phyloP scores from a whole-genome alignment of 2,113 vertebrate genomes.

The Alethe diademata region DNA sequence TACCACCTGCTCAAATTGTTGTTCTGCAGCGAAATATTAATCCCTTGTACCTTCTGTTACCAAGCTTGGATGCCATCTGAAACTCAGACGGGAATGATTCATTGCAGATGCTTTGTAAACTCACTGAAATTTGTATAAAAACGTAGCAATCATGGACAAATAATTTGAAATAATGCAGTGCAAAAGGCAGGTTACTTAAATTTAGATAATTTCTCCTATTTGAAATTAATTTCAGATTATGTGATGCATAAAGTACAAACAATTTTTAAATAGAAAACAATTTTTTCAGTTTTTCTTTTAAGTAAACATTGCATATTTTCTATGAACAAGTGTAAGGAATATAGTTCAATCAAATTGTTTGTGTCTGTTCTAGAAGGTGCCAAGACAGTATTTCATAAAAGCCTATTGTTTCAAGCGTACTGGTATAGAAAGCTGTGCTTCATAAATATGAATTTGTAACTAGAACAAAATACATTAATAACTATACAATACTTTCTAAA shows the following conservation, averaged over 20 bases:
- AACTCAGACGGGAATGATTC: constrained; percentile 29
- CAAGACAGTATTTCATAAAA: background rate
- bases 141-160: background rate
- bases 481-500: background rate
- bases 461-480: background rate
- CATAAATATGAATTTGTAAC: fast-evolving
- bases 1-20: constrained; percentile 63
- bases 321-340: background rate
- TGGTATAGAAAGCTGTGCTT: background rate
- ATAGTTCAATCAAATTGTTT: background rate
- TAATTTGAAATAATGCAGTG: background rate
- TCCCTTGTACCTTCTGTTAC: constrained; percentile 45
- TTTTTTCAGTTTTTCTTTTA: background rate
- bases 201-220: background rate
- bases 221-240: background rate
- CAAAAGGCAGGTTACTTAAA: background rate
- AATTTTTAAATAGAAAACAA: background rate
- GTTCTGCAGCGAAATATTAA: constrained; percentile 53
- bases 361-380: background rate
- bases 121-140: background rate
- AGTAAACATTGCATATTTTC: background rate
- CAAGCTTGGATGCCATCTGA: constrained; percentile 48
- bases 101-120: constrained; percentile 37
- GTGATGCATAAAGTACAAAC: background rate
- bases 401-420: background rate